phyloP scores from a whole-genome alignment of 2,113 vertebrate genomes.

The Connochaetes taurinus region DNA sequence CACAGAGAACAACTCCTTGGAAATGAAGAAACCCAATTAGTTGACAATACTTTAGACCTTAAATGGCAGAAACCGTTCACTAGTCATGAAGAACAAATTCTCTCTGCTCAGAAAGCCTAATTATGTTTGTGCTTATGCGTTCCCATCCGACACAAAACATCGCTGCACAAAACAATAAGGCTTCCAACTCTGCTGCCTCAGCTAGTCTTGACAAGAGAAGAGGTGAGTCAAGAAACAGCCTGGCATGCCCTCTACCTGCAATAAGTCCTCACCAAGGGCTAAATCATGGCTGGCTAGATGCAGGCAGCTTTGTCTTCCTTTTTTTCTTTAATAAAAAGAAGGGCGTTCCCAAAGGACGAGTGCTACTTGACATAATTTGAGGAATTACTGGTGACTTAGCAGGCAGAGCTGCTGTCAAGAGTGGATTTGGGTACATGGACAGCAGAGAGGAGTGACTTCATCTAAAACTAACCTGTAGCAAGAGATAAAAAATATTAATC shows the following conservation, averaged over 20 bases:
- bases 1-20: neutral
- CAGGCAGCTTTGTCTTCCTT: neutral
- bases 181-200: neutral
- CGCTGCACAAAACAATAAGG: constrained; percentile 34
- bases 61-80: neutral
- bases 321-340: neutral
- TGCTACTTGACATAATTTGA: neutral
- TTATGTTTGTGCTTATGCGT: neutral
- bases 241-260: constrained; percentile 21
- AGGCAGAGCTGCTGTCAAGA: neutral
- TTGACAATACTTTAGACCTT: neutral
- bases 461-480: neutral
- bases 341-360: neutral
- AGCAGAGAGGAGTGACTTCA: neutral
- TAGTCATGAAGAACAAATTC: constrained; percentile 31
- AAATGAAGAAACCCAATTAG: constrained; percentile 1
- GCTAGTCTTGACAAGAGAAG: constrained; percentile 52
- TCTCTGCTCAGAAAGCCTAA: constrained; percentile 11
- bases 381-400: neutral
- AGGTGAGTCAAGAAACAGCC: constrained; percentile 15
- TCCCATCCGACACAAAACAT: neutral
- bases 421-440: neutral
- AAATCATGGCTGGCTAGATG: neutral
- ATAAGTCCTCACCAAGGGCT: neutral
- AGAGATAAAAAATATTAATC: neutral